Conservation (phyloP, 2,888 invertebrate species). For the Dysmachus trigonus region DNA sequence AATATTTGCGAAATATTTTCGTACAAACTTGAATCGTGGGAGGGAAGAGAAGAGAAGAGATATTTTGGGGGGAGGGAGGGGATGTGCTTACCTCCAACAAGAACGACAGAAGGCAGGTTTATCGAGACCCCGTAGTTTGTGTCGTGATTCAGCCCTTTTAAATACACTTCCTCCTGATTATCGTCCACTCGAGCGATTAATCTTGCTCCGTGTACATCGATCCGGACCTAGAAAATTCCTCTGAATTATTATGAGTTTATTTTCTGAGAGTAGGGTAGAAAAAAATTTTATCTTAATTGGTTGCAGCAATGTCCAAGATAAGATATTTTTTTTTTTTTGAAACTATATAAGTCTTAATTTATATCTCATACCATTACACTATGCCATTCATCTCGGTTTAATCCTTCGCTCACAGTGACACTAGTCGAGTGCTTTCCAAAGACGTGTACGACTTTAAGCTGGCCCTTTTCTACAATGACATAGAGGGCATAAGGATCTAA, state of each 20-base stretch:
- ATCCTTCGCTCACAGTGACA: constrained; percentile 85
- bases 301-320: not conserved
- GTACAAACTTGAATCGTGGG: not conserved
- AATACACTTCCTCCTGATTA: constrained; percentile 80
- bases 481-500: constrained; percentile 90
- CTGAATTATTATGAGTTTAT: constrained; percentile 50
- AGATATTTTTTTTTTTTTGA: not conserved
- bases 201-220: constrained; percentile 86
- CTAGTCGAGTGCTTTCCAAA: constrained; percentile 86
- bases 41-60: too few species aligned
- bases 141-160: constrained; percentile 83
- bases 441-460: constrained; percentile 90
- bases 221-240: constrained; percentile 68
- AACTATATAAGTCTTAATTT: not conserved
- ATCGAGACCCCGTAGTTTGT: constrained; percentile 87
- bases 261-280: not conserved
- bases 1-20: not conserved
- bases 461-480: constrained; percentile 90
- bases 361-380: constrained; percentile 74
- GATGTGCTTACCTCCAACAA: constrained; percentile 87
- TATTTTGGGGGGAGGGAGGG: too few species aligned
- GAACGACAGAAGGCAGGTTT: constrained; percentile 85
- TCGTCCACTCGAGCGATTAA: constrained; percentile 88
- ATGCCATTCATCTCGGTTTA: constrained; percentile 92
- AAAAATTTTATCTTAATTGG: not conserved